Evolutionary conservation across 1,140 invertebrate species (phyloP), one percentile per base, ranked within the genome.

Genomic region (Polyergus mexicanus): DNA sequence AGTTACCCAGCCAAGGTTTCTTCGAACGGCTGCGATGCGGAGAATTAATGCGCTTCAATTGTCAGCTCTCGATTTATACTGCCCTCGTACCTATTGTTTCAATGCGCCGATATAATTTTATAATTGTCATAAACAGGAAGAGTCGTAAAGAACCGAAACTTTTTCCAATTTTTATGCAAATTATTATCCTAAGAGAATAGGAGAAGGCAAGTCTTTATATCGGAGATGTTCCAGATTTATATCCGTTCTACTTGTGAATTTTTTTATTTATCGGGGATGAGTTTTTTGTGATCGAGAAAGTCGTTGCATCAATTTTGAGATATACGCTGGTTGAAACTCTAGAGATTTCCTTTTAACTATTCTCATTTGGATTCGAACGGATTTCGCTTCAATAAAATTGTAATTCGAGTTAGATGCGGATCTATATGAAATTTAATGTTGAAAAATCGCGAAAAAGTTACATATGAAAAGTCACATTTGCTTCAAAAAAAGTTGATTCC

Each of bases 11-110:
- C 72, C 16, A 51, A 51, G 47, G 72, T 77, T 77, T 84, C 81
- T 68, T 77, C 81, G 69, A 84, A 63, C 72, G 81, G 44, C 71
- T 71, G 44, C 77, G 81, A 84, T 86, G 51, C 66, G 66, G n/a
- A 16, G 66, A 85, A 86, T 83, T 72, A 86, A 86, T 72, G 68
- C 78, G 68, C 78, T 83, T 72, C 78, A 60, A 83, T 83, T 83
- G 78, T 83, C 44, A 83, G 54, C 68, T 60, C 68, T 69, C 54
- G 78, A 83, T 83, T 83, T 83, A 38, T 74, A 60, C 38, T 81
- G 78, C 78, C 54, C 78, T 72, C 78, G 35, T 71, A 83, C 38
- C 38, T 83, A 56, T 83, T 83, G 78, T 41, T 47, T 83, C 72
- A 35, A 25, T 72, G 54, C 35, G 32, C 74, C 68, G 54, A 74